Percentiles rank a stretch among this genome's conserved stretches.
Conservation (phyloP, 2,113 vertebrate genomes). For the Spilogale gracilis region DNA sequence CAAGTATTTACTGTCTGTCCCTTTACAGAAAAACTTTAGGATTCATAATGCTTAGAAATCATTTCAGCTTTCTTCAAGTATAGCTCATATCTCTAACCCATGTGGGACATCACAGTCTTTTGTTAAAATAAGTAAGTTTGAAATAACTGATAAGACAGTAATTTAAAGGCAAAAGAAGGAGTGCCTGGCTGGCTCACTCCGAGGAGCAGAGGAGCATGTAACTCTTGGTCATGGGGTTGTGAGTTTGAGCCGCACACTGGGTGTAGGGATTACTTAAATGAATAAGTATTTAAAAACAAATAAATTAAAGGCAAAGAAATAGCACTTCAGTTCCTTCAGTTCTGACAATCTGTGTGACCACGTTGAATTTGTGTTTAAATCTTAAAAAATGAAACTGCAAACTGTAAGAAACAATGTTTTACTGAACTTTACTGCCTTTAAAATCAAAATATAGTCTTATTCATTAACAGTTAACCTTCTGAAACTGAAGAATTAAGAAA, state of each 20-base stretch:
- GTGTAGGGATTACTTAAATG: neutral
- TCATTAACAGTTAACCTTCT: constrained; percentile 16
- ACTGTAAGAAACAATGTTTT: neutral
- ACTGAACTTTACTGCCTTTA: neutral
- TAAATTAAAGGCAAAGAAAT: neutral
- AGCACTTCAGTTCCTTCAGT: neutral
- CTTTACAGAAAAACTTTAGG: neutral
- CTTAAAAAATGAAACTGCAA: neutral
- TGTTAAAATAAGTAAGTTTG: constrained; percentile 17
- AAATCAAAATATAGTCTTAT: neutral
- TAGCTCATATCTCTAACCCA: neutral
- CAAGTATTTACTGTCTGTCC: neutral
- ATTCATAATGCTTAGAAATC: neutral
- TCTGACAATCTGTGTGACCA: neutral
- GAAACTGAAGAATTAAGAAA: constrained; percentile 35
- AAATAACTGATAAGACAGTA: neutral
- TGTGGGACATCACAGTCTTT: neutral
- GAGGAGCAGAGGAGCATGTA: neutral
- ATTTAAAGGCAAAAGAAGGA: neutral
- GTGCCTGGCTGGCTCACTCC: neutral
- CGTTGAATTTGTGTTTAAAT: constrained; percentile 5
- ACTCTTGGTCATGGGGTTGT: neutral
- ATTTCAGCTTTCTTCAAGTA: neutral
- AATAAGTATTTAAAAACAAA: neutral
- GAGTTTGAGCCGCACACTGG: neutral